Conservation (phyloP, 2,888 invertebrate species). For the Agonopterix subpropinquella region DNA sequence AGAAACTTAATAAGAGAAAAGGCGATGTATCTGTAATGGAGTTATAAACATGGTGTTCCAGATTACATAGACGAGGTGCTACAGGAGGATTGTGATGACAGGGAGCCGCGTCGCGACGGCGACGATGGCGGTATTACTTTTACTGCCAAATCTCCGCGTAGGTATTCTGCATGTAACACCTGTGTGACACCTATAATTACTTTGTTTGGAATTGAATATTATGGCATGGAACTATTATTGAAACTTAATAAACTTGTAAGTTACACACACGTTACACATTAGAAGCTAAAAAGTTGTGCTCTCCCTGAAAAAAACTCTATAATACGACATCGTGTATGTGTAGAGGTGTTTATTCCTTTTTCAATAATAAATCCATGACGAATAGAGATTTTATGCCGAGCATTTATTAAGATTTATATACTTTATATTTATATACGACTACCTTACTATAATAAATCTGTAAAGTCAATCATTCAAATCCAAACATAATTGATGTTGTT, state of each 20-base stretch:
- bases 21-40: no score
- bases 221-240: background rate
- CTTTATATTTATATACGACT: no score
- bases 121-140: constrained; percentile 94
- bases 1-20: no score
- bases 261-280: constrained; percentile 6
- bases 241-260: background rate
- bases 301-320: no score
- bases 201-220: constrained; percentile 56
- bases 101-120: constrained; percentile 71
- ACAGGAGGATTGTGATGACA: constrained; percentile 74
- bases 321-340: no score
- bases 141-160: constrained; percentile 92
- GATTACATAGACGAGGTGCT: constrained; percentile 92
- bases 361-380: no score
- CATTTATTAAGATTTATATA: no score
- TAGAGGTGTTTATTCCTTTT: no score
- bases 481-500: constrained; percentile 46
- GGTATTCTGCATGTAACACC: constrained; percentile 74
- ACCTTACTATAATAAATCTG: no score
- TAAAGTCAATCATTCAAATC: constrained; percentile 28
- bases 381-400: no score
- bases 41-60: constrained; percentile 33
- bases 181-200: constrained; percentile 24
- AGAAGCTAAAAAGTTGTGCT: no score